Evolutionary conservation across 2,888 invertebrate genomes (phyloP), one percentile per base, ranked within the genome.

Genomic region (Tyria jacobaeae): DNA sequence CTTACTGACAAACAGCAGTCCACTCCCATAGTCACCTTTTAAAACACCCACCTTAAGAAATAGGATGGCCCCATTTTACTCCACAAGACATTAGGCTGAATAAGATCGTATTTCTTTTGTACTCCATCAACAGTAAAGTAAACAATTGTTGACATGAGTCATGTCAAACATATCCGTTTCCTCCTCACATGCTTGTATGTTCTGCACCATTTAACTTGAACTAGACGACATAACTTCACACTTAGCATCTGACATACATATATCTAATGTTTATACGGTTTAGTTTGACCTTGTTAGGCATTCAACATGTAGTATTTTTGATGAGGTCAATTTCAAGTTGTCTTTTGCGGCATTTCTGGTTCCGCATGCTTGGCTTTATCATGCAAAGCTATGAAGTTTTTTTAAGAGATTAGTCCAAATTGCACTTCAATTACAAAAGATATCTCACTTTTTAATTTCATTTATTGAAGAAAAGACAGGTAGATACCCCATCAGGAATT

Each of bases 191-290:
- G 21, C 41, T 50, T 35, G 49, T 60, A n/a, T 39, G 51, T 69
- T 72, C 66, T 70, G 76, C 69, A 69, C 73, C 57, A 73, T 49
- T 73, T 73, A 64, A 57, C 58, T 54, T 57, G 27, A 49, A 47
- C 52, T 49, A 47, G 49, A 51, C 60, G 48, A 74, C 73, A 74
- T 58, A 62, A 60, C 57, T 75, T 55, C 48, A 62, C 73, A 74
- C 73, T 74, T 75, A 75, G 44, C 41, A 35, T 27, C 21, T 44
- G 24, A 35, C 21, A 25, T 49, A 39, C 21, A 12, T 34, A 25
- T 2, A 55, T n/a, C 21, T 12, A 34, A 34, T 9, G 21, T 55
- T 55, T 44, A 17, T 53, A 17, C 21, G 44, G 1, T 2, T 10
- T 44, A 44, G 12, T 12, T 44, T 44, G 44, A 44, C 44, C 44